These are phyloP conservation scores for Epinephelus fuscoguttatus DNA, from an alignment of 2,113 vertebrate species.

Conservation along the genomic window DNA sequence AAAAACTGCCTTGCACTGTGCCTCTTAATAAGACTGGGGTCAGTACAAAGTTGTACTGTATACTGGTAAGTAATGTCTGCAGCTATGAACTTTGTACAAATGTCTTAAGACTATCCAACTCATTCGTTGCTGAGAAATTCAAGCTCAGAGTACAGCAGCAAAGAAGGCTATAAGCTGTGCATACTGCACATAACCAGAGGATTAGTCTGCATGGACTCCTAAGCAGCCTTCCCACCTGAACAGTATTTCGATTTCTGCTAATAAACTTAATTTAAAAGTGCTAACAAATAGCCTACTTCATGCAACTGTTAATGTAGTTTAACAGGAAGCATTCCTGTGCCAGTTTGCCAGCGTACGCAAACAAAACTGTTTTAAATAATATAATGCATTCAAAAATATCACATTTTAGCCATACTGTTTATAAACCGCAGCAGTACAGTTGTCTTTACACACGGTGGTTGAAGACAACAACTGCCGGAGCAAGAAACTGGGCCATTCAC, in stretches of 20 bases:
- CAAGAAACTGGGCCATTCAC: not conserved
- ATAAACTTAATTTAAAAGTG: not conserved
- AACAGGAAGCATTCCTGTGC: not conserved
- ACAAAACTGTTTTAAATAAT: not conserved
- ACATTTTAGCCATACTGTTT: not conserved
- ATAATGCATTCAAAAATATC: not conserved
- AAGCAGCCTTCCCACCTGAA: not conserved
- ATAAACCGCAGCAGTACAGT: not conserved
- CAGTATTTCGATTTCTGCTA: not conserved
- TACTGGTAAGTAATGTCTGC: not conserved
- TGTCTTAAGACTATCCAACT: not conserved
- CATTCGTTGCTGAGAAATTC: not conserved
- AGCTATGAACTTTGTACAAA: not conserved
- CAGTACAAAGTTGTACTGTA: not conserved
- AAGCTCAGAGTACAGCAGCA: not conserved
- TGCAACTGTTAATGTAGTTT: not conserved
- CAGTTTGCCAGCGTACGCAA: not conserved
- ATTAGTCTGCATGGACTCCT: constrained; percentile 28
- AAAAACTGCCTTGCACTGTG: not conserved
- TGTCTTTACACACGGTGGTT: not conserved
- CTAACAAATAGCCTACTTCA: not conserved
- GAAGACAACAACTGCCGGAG: not conserved
- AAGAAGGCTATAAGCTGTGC: not conserved
- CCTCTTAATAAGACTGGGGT: not conserved
- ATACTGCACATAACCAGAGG: constrained; percentile 20